Evolutionary conservation across 1,140 invertebrate genomes (phyloP).

Genomic region (Aphelinus certus): DNA sequence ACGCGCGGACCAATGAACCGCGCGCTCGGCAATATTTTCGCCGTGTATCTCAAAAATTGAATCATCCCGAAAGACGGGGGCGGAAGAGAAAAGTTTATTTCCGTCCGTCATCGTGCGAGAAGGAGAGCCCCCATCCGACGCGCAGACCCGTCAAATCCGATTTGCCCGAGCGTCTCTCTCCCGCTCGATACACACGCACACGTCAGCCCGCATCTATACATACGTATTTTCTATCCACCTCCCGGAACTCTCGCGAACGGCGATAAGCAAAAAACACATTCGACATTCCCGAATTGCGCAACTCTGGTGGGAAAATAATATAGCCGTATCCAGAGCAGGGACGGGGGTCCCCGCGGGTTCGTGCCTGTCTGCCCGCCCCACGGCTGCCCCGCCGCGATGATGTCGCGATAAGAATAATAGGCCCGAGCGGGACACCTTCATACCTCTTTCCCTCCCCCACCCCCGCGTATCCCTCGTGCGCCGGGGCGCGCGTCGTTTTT

Average conservation of each 20-base stretch:
- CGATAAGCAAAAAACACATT: not conserved
- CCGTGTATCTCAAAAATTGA: not conserved
- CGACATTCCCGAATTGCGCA: too few species aligned
- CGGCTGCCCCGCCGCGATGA: not conserved
- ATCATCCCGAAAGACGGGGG: not conserved
- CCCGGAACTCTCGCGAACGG: not conserved
- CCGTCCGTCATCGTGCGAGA: too few species aligned
- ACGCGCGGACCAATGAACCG: not conserved
- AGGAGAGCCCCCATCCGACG: too few species aligned
- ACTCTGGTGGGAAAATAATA: too few species aligned
- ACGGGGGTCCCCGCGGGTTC: too few species aligned
- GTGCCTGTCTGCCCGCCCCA: too few species aligned
- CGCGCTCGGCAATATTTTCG: not conserved
- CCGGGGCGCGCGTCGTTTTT: not conserved
- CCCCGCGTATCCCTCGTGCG: not conserved
- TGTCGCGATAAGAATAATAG: slow-evolving; percentile 22
- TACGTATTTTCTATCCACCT: not conserved
- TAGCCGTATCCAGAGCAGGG: too few species aligned
- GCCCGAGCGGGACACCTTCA: not conserved
- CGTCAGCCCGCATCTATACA: too few species aligned
- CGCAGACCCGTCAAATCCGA: too few species aligned
- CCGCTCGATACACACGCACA: too few species aligned
- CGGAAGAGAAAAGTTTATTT: not conserved
- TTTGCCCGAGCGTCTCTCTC: too few species aligned
- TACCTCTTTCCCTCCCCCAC: not conserved